These are phyloP conservation scores for Drepanosiphum platanoidis DNA, from an alignment of 2,888 invertebrate genomes.

Conservation along the genomic window DNA sequence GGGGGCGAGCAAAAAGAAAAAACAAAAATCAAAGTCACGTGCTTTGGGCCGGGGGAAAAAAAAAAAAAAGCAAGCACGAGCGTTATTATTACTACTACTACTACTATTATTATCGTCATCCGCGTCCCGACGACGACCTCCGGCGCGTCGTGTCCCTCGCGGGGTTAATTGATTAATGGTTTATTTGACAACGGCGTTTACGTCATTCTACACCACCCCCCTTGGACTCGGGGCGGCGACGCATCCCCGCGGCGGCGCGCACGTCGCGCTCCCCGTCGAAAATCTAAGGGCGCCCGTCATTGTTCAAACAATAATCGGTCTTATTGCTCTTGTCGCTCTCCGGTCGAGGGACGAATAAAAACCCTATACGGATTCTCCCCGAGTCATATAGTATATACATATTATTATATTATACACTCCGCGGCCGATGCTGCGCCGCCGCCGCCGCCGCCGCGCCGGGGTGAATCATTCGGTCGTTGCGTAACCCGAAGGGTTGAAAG, in stretches of 20 bases:
- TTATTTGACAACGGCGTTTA: constrained; percentile 61
- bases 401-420: too few species aligned
- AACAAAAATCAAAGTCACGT: constrained; percentile 52
- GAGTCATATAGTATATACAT: background rate
- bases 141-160: constrained; percentile 58
- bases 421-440: constrained; percentile 34
- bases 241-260: background rate
- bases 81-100: too few species aligned
- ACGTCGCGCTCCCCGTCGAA: constrained; percentile 42
- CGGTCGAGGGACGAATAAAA: constrained; percentile 24
- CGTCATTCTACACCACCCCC: constrained; percentile 26
- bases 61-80: background rate
- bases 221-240: background rate
- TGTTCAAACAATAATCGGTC: constrained; percentile 62
- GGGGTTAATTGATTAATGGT: constrained; percentile 62
- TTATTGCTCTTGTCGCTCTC: constrained; percentile 58
- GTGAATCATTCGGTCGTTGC: constrained; percentile 57
- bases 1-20: background rate
- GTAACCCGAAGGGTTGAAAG: constrained; percentile 34
- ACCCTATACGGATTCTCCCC: constrained; percentile 38
- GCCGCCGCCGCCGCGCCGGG: constrained; percentile 3
- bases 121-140: constrained; percentile 57
- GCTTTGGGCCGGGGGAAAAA: too few species aligned
- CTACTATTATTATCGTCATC: constrained; percentile 39
- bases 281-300: constrained; percentile 57